Conservation (phyloP, 2,888 invertebrate species). For the Rambutsinella grinnellia region DNA sequence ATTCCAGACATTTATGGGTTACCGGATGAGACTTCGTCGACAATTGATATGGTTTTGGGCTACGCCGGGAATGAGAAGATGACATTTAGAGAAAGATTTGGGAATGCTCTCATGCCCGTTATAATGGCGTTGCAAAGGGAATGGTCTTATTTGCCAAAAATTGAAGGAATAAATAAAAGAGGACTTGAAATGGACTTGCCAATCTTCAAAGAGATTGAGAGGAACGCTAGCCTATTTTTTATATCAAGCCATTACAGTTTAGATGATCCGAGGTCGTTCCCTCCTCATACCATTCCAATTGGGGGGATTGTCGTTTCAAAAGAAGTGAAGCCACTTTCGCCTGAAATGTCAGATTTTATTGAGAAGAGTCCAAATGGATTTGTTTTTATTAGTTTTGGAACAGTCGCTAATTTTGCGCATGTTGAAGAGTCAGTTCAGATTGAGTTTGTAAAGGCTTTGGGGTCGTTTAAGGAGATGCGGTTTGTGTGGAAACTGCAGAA, state of each 20-base stretch:
- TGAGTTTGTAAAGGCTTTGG: constrained; percentile 12
- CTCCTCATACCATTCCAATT: constrained; percentile 47
- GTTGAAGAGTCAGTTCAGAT: constrained; percentile 1
- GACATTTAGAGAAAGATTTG: background rate
- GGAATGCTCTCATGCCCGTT: background rate
- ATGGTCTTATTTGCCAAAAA: background rate
- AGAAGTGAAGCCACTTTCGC: constrained; percentile 13
- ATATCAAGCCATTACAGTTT: constrained; percentile 55
- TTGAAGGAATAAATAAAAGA: background rate
- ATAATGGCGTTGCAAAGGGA: background rate
- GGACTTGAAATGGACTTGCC: constrained; percentile 16
- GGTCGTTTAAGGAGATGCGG: background rate
- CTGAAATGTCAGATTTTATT: constrained; percentile 31
- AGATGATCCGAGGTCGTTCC: constrained; percentile 54
- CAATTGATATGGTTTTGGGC: background rate
- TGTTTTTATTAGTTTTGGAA: constrained; percentile 29
- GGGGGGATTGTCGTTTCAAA: constrained; percentile 20
- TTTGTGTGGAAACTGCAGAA: constrained; percentile 20
- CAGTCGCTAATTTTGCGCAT: constrained; percentile 5
- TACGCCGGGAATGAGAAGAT: background rate
- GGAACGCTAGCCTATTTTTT: constrained; percentile 55
- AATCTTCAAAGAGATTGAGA: constrained; percentile 47
- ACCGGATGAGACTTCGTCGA: background rate
- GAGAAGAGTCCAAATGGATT: constrained; percentile 6
- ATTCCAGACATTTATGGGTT: too few species aligned